Evolutionary conservation across 2,888 invertebrate species (phyloP), one percentile per base, ranked within the genome.

Genomic region (Cordylochernes scorpioides): DNA sequence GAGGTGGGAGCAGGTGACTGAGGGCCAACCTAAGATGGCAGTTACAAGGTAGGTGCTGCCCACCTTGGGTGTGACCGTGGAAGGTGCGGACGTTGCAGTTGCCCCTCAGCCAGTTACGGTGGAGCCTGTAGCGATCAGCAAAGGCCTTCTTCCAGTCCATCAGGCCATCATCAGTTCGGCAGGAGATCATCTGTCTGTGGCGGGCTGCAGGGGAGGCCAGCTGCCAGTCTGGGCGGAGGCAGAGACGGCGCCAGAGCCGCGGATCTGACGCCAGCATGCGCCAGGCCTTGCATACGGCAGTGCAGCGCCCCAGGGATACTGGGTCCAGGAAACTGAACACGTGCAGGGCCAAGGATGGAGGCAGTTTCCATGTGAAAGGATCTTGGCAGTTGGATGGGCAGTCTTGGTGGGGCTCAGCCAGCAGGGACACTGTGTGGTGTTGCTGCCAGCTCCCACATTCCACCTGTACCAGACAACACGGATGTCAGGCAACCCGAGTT

Each of bases 61-160:
- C 28, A 52, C 55, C 59, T 47, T 58, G 55, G 8, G 53, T 50
- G 42, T 60, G 60, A 17, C 60, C 60, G 43, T 55, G 53, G 46
- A 60, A 60, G 12, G 58, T 59, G 15, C 59, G 44, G 3, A 60
- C 55, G 31, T 56, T 54, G 42, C 58, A 60, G 32, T 55, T 46
- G 8, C 58, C 59, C 28, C 46, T 49, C 31, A 57, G 40, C 59
- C 59, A 60, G 41, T 59, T 59, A 25, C 54, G 47, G 28, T 54
- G 45, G 18, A 59, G 42, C 10, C 54, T 45, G 39, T 45, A 60
- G 18, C 58, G 44, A 39, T 59, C 58, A 15, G 54, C 49, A 49
- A 58, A 59, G 13, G 54, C 54, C 33, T 46, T 44, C 41, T 55
- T 54, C 57, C 57, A 58, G 55, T 58, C 45, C 27, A 52, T 48